phyloP scores from a whole-genome alignment of 2,888 invertebrate genomes.

The Napeogenes inachia region DNA sequence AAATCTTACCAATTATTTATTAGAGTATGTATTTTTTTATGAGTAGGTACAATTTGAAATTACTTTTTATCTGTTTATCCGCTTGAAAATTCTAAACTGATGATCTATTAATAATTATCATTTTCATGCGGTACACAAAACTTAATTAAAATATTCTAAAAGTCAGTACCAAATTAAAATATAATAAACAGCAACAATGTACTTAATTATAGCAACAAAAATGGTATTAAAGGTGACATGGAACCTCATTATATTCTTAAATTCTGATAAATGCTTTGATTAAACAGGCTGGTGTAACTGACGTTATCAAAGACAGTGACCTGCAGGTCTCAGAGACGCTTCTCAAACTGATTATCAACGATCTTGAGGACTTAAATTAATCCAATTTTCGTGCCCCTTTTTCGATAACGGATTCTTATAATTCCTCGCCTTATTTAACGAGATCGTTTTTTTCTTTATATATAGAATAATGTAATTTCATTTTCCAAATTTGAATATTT shows the following conservation, averaged over 20 bases:
- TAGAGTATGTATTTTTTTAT: too few relatives aligned
- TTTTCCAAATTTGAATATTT: not conserved
- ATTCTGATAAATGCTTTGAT: conserved; percentile 45
- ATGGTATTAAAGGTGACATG: conserved; percentile 24
- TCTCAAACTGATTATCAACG: conserved; percentile 54
- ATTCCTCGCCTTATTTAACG: conserved; percentile 10
- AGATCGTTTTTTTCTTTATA: conserved; percentile 10
- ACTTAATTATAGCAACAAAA: conserved; percentile 3
- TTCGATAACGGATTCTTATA: conserved; percentile 29
- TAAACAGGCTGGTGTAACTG: conserved; percentile 57
- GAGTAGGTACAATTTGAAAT: too few relatives aligned
- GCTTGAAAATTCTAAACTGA: too few relatives aligned
- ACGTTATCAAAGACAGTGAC: conserved; percentile 57
- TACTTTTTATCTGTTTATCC: too few relatives aligned
- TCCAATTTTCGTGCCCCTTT: conserved; percentile 40
- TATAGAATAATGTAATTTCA: not conserved
- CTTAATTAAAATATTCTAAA: not conserved
- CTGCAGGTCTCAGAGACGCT: conserved; percentile 43
- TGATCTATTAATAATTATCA: too few relatives aligned
- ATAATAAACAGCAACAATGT: too few relatives aligned
- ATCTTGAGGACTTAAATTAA: conserved; percentile 62
- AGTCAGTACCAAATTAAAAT: not conserved
- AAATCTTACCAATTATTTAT: too few relatives aligned
- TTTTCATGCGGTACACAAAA: too few relatives aligned
- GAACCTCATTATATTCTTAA: conserved; percentile 47